Base-by-base conservation (phyloP, 2,113 vertebrate genomes). In the Tenrec ecaudatus region DNA sequence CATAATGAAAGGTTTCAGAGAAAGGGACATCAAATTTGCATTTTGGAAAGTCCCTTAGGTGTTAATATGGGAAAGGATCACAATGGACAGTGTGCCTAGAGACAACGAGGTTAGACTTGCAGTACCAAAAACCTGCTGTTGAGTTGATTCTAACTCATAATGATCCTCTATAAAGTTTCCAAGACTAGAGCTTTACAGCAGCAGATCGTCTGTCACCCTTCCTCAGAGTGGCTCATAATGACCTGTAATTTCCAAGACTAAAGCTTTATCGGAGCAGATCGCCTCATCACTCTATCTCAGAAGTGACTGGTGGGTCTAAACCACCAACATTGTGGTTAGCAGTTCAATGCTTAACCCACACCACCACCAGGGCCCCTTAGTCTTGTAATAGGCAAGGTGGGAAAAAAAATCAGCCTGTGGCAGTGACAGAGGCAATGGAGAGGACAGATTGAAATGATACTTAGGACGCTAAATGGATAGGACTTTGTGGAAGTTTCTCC, bases 21-120 rank as follows among this genome's bases (percentile, higher is more conserved):
- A 69, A 89, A 96, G 82, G 95, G 58, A 82, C 7, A 10, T 77
- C 81, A 78, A 81, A 53, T 79, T 87, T 94, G 15, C 64, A 53
- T 87, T 47, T 71, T 95, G 68, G 73, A 92, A 92, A 87, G 75
- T 95, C 47, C 82, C 25, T 85, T 60, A 58, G 36, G 43, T 88
- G 17, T 31, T 25, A 68, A 19, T n/a, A 23, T 82, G 62, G 66
- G 17, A 86, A 53, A 91, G 29, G 33, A 43, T 89, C 57, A 85
- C 69, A 71, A 62, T 53, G 62, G 25, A 93, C 80, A 89, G 57
- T 57, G 25, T 94, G 71, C 58, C 27, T 95, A 3, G 64, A 92
- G 73, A 27, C 47, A 88, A 78, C 25, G 10, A 80, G 75, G 4
- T 76, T 66, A n/a, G 68, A 89, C 29, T 77, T 85, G 29, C 11